phyloP scores from a whole-genome alignment of 2,888 invertebrate genomes.

The Sesia bembeciformis region DNA sequence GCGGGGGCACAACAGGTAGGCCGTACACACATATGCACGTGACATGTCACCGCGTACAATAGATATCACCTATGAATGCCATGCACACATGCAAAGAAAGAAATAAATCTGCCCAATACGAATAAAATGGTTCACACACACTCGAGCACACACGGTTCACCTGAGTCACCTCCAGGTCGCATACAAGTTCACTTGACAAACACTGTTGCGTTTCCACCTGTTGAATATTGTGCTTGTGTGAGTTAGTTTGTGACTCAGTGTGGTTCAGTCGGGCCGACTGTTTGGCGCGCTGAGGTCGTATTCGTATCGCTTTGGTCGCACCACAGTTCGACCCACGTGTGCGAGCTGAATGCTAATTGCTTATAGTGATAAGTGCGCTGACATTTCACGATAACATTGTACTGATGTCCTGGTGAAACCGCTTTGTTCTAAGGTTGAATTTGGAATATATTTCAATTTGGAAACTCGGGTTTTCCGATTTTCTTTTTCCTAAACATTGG shows the following conservation, averaged over 20 bases:
- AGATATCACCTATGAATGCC: slow-evolving; percentile 45
- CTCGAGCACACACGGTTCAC: slow-evolving; percentile 27
- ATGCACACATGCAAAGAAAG: slow-evolving; percentile 30
- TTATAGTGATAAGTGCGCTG: slow-evolving; percentile 49
- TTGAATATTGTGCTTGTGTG: slow-evolving; percentile 47
- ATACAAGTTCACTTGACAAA: slow-evolving; percentile 49
- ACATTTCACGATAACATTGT: slow-evolving; percentile 30
- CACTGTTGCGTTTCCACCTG: slow-evolving; percentile 69
- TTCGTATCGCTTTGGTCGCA: slow-evolving; percentile 19
- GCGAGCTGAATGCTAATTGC: slow-evolving; percentile 44
- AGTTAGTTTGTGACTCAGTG: slow-evolving; percentile 38
- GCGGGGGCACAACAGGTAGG: slow-evolving; percentile 66
- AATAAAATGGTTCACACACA: slow-evolving; percentile 64
- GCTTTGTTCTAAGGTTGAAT: background rate
- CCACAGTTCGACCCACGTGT: slow-evolving; percentile 43
- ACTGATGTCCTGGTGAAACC: background rate
- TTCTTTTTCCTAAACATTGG: slow-evolving; percentile 3
- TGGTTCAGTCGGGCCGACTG: slow-evolving; percentile 62
- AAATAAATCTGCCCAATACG: slow-evolving; percentile 63
- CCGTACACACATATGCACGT: slow-evolving; percentile 41
- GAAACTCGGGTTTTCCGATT: slow-evolving; percentile 2
- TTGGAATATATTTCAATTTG: background rate
- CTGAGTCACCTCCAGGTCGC: slow-evolving; percentile 63
- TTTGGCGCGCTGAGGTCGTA: slow-evolving; percentile 65
- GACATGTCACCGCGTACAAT: slow-evolving; percentile 64